Conservation (phyloP, 2,797 vertebrate genomes). For the Mormyrus proboscirostris region DNA sequence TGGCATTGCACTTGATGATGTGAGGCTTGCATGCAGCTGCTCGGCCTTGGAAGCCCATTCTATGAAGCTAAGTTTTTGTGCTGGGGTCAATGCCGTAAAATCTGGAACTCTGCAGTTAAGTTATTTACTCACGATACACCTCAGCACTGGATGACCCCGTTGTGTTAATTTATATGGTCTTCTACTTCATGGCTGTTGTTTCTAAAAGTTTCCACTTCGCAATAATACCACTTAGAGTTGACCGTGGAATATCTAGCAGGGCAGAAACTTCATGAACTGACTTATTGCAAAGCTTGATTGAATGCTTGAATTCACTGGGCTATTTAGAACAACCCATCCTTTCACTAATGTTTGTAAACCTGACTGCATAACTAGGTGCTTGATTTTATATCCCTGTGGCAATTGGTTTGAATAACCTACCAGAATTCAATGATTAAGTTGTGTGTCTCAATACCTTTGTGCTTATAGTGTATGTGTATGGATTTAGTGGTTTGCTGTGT, state of each 20-base stretch:
- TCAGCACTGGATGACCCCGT: neutral
- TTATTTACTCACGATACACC: neutral
- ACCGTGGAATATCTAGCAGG: neutral
- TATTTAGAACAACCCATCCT: neutral
- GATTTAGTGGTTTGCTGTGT: neutral
- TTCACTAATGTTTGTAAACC: neutral
- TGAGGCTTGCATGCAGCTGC: neutral
- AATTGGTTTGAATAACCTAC: neutral
- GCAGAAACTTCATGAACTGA: neutral
- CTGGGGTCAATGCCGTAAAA: neutral
- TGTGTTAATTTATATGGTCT: neutral
- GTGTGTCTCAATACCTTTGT: neutral
- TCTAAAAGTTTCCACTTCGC: neutral
- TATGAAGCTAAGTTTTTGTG: neutral
- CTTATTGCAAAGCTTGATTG: neutral
- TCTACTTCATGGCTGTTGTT: neutral
- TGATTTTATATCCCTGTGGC: neutral
- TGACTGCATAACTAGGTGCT: neutral
- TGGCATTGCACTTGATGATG: neutral
- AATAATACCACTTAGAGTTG: neutral
- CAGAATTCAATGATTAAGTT: neutral
- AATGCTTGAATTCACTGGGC: neutral
- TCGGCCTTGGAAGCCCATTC: neutral
- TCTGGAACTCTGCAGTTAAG: neutral
- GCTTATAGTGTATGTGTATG: neutral